These are phyloP conservation scores for Gryllus bimaculatus DNA, from an alignment of 1,140 invertebrate genomes.

Conservation along the genomic window DNA sequence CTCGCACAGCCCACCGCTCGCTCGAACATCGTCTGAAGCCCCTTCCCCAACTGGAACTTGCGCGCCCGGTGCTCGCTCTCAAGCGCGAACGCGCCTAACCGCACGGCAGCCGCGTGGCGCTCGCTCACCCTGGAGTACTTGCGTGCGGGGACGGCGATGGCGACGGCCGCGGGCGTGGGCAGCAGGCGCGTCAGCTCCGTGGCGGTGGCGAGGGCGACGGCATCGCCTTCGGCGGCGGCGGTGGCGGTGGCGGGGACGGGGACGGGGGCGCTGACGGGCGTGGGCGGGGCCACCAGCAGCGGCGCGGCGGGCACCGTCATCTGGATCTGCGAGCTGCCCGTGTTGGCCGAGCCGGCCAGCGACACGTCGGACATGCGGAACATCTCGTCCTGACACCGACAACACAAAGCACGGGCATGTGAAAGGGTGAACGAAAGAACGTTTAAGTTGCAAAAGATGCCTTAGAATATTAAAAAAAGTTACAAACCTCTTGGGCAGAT, in stretches of 20 bases:
- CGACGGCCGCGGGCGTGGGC: not conserved
- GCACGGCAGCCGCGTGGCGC: too few relatives aligned
- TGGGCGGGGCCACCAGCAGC: not conserved
- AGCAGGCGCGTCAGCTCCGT: conserved; percentile 6
- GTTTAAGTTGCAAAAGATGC: not conserved
- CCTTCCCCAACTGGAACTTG: too few relatives aligned
- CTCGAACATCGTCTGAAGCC: too few relatives aligned
- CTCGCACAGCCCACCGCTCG: too few relatives aligned
- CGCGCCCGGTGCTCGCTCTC: too few relatives aligned
- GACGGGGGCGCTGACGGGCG: too few relatives aligned
- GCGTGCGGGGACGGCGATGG: not conserved
- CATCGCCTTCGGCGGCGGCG: not conserved
- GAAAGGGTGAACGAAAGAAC: not conserved
- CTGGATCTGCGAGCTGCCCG: conserved; percentile 11
- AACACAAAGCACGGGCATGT: not conserved
- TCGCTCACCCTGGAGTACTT: conserved; percentile 13
- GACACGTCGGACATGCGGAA: conserved; percentile 19
- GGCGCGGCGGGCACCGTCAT: not conserved
- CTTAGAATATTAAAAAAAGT: not conserved
- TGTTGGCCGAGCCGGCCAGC: conserved; percentile 4
- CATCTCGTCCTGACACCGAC: conserved; percentile 14
- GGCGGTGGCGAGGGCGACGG: not conserved
- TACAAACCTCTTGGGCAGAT: not conserved
- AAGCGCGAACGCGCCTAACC: too few relatives aligned
- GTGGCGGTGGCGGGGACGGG: not conserved